These are phyloP conservation scores for Ochropleura leucogaster DNA, from an alignment of 2,888 invertebrate genomes.

Conservation along the genomic window DNA sequence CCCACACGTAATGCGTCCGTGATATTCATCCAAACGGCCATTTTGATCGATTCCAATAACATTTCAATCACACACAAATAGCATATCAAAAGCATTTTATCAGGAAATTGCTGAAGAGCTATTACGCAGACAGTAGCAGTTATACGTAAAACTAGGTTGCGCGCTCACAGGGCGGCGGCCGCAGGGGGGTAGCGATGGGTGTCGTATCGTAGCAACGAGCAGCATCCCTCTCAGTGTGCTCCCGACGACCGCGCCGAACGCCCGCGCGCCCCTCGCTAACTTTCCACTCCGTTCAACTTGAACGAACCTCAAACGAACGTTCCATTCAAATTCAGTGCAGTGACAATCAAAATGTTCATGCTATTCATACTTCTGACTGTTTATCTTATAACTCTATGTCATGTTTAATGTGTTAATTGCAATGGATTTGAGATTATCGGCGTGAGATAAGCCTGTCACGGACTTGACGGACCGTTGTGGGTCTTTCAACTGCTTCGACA, in stretches of 20 bases:
- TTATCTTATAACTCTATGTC: slow-evolving; percentile 87
- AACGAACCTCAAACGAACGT: slow-evolving; percentile 61
- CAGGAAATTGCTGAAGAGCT: slow-evolving; percentile 88
- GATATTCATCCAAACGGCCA: slow-evolving; percentile 44
- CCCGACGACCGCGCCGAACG: slow-evolving; percentile 75
- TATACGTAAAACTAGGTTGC: slow-evolving; percentile 89
- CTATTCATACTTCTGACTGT: slow-evolving; percentile 86
- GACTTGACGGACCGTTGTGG: slow-evolving; percentile 68
- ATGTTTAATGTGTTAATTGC: slow-evolving; percentile 74
- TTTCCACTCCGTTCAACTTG: slow-evolving; percentile 58
- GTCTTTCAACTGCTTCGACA: slow-evolving; percentile 67
- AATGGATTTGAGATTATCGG: slow-evolving; percentile 78
- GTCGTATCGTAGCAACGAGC: slow-evolving; percentile 88
- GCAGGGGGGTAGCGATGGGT: slow-evolving; percentile 81
- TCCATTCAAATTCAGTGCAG: slow-evolving; percentile 70
- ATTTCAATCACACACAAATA: slow-evolving; percentile 74
- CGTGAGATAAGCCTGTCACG: slow-evolving; percentile 73
- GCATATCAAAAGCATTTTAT: slow-evolving; percentile 83
- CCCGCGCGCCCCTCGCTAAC: slow-evolving; percentile 72
- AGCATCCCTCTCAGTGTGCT: slow-evolving; percentile 89
- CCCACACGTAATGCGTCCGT: slow-evolving; percentile 31
- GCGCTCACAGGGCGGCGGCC: slow-evolving; percentile 86
- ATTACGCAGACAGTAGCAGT: slow-evolving; percentile 86
- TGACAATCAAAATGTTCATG: slow-evolving; percentile 83
- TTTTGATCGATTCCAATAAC: slow-evolving; percentile 60